phyloP scores from a whole-genome alignment of 2,888 invertebrate genomes.

The Platynereis dumerilii region DNA sequence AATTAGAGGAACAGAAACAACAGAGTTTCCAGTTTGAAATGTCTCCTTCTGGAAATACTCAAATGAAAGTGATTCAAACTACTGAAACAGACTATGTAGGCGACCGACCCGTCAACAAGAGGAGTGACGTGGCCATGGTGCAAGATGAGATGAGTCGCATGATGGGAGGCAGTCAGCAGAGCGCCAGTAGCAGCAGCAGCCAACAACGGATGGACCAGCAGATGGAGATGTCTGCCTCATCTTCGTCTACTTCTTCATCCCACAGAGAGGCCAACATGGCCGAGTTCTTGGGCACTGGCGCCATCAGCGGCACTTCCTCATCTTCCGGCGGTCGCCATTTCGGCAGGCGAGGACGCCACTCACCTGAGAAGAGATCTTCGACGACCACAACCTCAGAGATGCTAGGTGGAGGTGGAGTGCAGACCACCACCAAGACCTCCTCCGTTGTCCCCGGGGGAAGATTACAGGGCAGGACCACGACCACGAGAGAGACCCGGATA shows the following conservation, averaged over 20 bases:
- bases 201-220: not conserved
- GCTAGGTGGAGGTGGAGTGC: not conserved
- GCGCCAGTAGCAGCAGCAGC: not conserved
- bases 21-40: not conserved
- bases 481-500: conserved; percentile 19
- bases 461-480: conserved; percentile 7
- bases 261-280: not conserved
- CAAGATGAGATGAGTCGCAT: not conserved
- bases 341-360: too few relatives aligned
- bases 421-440: not conserved
- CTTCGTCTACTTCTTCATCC: not conserved
- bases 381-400: not conserved
- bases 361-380: not conserved
- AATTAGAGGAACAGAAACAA: too few relatives aligned
- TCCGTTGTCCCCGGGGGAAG: not conserved
- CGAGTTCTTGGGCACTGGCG: not conserved
- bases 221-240: not conserved
- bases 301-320: not conserved
- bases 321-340: too few relatives aligned
- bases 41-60: conserved; percentile 13
- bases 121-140: conserved; percentile 11
- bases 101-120: conserved; percentile 11
- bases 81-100: conserved; percentile 23
- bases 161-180: not conserved
- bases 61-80: conserved; percentile 17